Percentiles rank a stretch among this genome's conserved stretches.
Evolutionary conservation across 2,888 invertebrate genomes (phyloP).

Genomic region (Anoplius nigerrimus): DNA sequence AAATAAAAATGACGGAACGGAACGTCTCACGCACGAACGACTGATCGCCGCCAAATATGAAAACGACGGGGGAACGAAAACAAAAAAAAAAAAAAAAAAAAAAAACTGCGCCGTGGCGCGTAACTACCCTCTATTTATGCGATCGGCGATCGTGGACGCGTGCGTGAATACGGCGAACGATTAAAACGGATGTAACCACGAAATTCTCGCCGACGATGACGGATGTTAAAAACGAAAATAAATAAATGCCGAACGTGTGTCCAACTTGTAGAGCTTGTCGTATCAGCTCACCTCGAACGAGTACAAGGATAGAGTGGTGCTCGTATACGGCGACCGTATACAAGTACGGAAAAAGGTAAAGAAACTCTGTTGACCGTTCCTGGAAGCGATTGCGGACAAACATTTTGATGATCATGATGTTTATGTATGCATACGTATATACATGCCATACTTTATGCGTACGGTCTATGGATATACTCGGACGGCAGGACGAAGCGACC

Average conservation of each 20-base stretch:
- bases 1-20: too few relatives aligned
- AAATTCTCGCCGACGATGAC: constrained; percentile 7
- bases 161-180: neutral
- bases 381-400: constrained; percentile 40
- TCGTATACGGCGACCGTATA: constrained; percentile 77
- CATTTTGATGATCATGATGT: constrained; percentile 28
- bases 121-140: neutral
- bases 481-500: neutral
- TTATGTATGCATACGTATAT: constrained; percentile 16
- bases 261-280: constrained; percentile 72
- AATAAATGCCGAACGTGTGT: constrained; percentile 12
- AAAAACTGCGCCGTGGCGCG: neutral
- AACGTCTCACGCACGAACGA: constrained; percentile 5
- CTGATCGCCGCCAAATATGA: constrained; percentile 18
- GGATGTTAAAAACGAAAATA: constrained; percentile 13
- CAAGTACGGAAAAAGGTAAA: constrained; percentile 77
- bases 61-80: constrained; percentile 7
- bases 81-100: constrained; percentile 24
- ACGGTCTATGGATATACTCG: constrained; percentile 7
- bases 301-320: constrained; percentile 77
- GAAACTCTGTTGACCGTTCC: constrained; percentile 48
- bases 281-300: constrained; percentile 75
- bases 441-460: constrained; percentile 19
- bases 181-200: neutral
- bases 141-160: neutral